Evolutionary conservation across 2,797 vertebrate genomes (phyloP).

Genomic region (Tauraco hartlaubi): DNA sequence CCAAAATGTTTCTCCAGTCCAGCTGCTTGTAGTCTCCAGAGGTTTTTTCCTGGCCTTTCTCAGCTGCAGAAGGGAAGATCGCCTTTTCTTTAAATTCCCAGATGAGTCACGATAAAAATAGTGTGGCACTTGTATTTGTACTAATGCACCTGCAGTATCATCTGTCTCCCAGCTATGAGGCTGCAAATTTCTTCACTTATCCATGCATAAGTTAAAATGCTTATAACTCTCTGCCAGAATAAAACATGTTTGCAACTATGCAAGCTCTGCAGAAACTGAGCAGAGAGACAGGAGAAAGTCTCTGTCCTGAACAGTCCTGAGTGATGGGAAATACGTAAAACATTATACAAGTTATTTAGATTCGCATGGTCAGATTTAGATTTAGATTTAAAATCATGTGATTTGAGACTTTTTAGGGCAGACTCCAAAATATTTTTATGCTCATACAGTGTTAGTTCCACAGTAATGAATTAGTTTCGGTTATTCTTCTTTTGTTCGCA

Average conservation of each 20-base stretch:
- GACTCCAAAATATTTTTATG: not conserved
- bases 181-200: conserved; percentile 44
- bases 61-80: conserved; percentile 28
- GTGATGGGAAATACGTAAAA: not conserved
- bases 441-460: not conserved
- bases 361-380: not conserved
- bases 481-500: not conserved
- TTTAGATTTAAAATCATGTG: not conserved
- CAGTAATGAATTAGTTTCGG: not conserved
- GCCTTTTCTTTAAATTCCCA: conserved; percentile 47
- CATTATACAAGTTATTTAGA: not conserved
- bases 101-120: conserved; percentile 56
- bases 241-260: not conserved
- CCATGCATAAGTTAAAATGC: conserved; percentile 13
- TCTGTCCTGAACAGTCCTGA: not conserved
- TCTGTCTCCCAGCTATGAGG: conserved; percentile 29
- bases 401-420: not conserved
- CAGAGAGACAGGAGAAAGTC: not conserved
- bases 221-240: not conserved
- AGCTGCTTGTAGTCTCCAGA: conserved; percentile 32
- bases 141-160: conserved; percentile 53
- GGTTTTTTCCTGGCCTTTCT: conserved; percentile 13
- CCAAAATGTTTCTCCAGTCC: conserved; percentile 24
- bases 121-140: not conserved
- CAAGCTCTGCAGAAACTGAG: not conserved